phyloP scores from a whole-genome alignment of 2,888 invertebrate species.

The Crioceris asparagi region DNA sequence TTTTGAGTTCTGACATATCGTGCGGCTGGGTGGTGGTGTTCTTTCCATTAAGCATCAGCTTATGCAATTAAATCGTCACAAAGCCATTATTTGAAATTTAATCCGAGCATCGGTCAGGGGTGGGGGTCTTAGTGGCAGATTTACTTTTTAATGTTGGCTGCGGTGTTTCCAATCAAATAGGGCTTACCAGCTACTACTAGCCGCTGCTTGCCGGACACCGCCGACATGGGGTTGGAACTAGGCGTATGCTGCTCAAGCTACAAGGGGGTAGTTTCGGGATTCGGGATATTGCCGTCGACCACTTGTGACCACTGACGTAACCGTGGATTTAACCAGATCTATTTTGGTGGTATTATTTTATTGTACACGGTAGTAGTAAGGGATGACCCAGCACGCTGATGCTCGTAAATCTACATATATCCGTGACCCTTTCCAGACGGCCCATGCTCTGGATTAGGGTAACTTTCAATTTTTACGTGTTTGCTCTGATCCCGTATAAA shows the following conservation, averaged over 20 bases:
- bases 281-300: not conserved
- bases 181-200: constrained; percentile 21
- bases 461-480: too few relatives aligned
- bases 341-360: not conserved
- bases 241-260: too few relatives aligned
- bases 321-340: constrained; percentile 1
- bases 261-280: not conserved
- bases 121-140: constrained; percentile 36
- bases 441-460: too few relatives aligned
- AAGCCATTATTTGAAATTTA: constrained; percentile 27
- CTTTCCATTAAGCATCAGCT: too few relatives aligned
- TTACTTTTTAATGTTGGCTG: constrained; percentile 38
- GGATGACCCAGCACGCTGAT: not conserved
- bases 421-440: too few relatives aligned
- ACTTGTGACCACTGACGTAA: constrained; percentile 1
- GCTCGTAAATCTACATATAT: constrained; percentile 1
- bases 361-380: not conserved
- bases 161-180: constrained; percentile 35
- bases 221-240: too few relatives aligned
- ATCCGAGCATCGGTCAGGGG: constrained; percentile 37
- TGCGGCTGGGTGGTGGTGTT: too few relatives aligned
- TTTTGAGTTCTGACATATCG: too few relatives aligned
- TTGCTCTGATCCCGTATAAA: too few relatives aligned
- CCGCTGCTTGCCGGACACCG: not conserved
- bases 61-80: too few relatives aligned